Evolutionary conservation across 1,140 invertebrate species (phyloP), one percentile per base, ranked within the genome.

Genomic region (Drosophila arawakana): DNA sequence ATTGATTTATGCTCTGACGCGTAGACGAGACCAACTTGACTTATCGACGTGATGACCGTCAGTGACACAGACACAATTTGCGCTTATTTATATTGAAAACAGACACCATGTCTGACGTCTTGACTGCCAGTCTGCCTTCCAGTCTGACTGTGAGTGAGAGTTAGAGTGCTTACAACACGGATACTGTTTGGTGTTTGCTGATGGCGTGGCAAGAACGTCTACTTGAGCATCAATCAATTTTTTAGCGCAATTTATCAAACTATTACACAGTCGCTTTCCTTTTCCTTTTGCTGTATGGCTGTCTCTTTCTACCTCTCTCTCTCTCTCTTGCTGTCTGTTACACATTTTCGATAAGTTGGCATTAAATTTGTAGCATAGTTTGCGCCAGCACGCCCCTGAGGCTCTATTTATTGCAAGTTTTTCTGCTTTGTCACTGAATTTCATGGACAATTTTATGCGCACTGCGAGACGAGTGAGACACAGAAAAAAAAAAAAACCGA

Each of bases 181-280:
- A 13, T 46, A 41, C 8, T 30, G 25, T 30, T 30, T 30, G 25
- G 39, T 37, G 35, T 61, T 37, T 46, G 50, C 50, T 54, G 50
- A 54, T 54, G 50, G 50, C 35, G 50, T 44, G 41, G 39, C 47
- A 63, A 57, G 21, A 7, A 44, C 59, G 54, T 37, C 41, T 10
- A 60, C 35, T 65, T 44, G 11, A 25, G 49, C 84, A 88, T 88
- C 84, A 88, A 88, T 88, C 84, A 88, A 88, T 80, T 80, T 89
- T 89, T 90, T 78, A 50, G 50, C 57, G 55, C 80, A 89, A 88
- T 88, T 84, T 88, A 88, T 88, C 84, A 88, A 83, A 88, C 83
- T 83, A 88, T 88, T 89, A 71, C 84, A 34, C 21, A 78, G 79
- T 44, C 35, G 47, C 34, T 8, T 41, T 30, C 13, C 15, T 11